phyloP scores from a whole-genome alignment of 2,888 invertebrate species.

The Hymenopus coronatus region DNA sequence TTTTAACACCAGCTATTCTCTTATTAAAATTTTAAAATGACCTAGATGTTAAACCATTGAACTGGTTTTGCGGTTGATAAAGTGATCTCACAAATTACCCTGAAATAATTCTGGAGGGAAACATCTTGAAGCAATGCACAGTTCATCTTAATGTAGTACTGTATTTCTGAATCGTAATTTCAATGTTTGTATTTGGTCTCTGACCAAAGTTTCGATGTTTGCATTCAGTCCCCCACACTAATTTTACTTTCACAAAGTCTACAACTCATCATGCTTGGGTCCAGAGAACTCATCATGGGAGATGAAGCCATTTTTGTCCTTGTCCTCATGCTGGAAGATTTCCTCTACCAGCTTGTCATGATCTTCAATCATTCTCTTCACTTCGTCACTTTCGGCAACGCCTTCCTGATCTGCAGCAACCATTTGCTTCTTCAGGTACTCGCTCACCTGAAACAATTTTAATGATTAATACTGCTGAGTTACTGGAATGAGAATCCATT shows the following conservation, averaged over 20 bases:
- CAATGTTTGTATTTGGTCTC: neutral
- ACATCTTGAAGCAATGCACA: neutral
- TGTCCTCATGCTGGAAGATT: constrained; percentile 96
- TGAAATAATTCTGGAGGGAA: neutral
- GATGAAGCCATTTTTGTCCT: constrained; percentile 93
- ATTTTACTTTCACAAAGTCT: neutral
- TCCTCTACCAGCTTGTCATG: constrained; percentile 93
- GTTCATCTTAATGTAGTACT: neutral
- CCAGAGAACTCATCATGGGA: constrained; percentile 96
- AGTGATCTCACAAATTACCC: neutral
- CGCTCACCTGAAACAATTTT: constrained; percentile 68
- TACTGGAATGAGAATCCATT: too few species aligned
- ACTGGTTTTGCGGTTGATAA: neutral
- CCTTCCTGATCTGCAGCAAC: constrained; percentile 68
- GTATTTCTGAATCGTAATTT: neutral
- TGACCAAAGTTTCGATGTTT: neutral
- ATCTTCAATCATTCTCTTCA: constrained; percentile 79
- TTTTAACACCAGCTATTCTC: neutral
- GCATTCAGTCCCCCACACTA: neutral
- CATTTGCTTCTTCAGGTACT: constrained; percentile 90
- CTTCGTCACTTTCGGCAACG: constrained; percentile 68
- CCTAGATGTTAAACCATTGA: neutral
- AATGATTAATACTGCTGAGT: too few species aligned
- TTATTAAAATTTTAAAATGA: neutral
- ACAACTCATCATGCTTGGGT: constrained; percentile 96